Evolutionary conservation across 2,888 invertebrate genomes (phyloP).

Genomic region (Dexiosoma caninum): DNA sequence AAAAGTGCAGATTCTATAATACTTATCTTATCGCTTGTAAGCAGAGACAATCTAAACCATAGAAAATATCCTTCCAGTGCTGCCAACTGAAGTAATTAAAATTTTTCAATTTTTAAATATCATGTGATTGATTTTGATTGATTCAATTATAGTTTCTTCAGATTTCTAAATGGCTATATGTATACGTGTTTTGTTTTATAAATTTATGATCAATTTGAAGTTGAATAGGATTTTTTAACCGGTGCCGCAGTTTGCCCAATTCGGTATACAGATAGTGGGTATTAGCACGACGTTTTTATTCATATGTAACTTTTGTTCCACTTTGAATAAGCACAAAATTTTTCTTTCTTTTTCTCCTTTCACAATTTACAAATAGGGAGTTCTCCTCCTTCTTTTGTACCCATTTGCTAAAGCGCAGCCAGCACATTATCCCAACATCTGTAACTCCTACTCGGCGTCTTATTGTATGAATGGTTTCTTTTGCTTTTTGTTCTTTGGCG

Average conservation of each 20-base stretch:
- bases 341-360: slow-evolving; percentile 42
- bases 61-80: too few species aligned
- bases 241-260: not conserved
- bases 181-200: too few species aligned
- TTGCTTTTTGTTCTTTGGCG: not conserved
- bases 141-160: too few species aligned
- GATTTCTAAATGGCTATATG: too few species aligned
- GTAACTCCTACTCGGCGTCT: slow-evolving; percentile 61
- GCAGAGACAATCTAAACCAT: too few species aligned
- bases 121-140: too few species aligned
- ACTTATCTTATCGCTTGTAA: too few species aligned
- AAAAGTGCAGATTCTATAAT: too few species aligned
- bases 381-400: slow-evolving; percentile 2
- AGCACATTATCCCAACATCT: slow-evolving; percentile 61
- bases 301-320: slow-evolving; percentile 39
- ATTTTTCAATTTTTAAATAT: too few species aligned
- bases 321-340: slow-evolving; percentile 49
- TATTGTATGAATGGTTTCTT: slow-evolving; percentile 37
- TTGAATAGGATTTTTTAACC: not conserved
- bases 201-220: too few species aligned
- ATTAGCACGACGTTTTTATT: slow-evolving; percentile 42
- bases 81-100: too few species aligned
- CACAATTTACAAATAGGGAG: slow-evolving; percentile 39
- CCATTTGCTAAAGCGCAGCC: slow-evolving; percentile 36
- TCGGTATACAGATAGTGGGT: not conserved